These are phyloP conservation scores for Druceiella hillmani DNA, from an alignment of 2,888 invertebrate species.

Conservation along the genomic window DNA sequence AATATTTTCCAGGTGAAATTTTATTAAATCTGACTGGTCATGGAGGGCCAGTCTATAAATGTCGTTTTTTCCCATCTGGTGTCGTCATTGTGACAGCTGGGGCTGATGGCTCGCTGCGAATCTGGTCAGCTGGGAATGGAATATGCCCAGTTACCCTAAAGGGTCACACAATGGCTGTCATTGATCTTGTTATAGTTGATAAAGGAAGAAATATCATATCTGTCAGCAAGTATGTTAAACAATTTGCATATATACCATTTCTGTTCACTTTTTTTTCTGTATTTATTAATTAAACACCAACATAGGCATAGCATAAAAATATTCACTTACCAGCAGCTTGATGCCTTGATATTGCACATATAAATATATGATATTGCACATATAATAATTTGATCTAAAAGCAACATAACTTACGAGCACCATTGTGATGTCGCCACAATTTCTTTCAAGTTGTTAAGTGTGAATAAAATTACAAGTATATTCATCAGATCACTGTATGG, in stretches of 20 bases:
- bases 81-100: constrained; percentile 61
- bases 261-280: neutral
- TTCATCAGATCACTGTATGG: too few species aligned
- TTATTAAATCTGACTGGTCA: constrained; percentile 56
- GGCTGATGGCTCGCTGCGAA: constrained; percentile 61
- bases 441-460: too few species aligned
- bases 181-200: constrained; percentile 59
- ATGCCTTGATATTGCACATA: too few species aligned
- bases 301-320: too few species aligned
- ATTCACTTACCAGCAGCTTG: too few species aligned
- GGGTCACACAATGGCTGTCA: constrained; percentile 61
- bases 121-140: constrained; percentile 67
- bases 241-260: neutral
- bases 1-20: constrained; percentile 33
- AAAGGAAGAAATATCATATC: constrained; percentile 65
- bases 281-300: neutral
- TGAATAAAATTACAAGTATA: too few species aligned
- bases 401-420: too few species aligned
- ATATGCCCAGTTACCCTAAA: constrained; percentile 59
- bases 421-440: too few species aligned
- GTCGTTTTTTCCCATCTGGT: constrained; percentile 67
- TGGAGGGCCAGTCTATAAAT: constrained; percentile 60
- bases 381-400: too few species aligned
- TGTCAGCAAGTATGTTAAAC: constrained; percentile 52
- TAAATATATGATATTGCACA: too few species aligned